phyloP scores from a whole-genome alignment of 2,113 vertebrate species.

The Abramis brama region DNA sequence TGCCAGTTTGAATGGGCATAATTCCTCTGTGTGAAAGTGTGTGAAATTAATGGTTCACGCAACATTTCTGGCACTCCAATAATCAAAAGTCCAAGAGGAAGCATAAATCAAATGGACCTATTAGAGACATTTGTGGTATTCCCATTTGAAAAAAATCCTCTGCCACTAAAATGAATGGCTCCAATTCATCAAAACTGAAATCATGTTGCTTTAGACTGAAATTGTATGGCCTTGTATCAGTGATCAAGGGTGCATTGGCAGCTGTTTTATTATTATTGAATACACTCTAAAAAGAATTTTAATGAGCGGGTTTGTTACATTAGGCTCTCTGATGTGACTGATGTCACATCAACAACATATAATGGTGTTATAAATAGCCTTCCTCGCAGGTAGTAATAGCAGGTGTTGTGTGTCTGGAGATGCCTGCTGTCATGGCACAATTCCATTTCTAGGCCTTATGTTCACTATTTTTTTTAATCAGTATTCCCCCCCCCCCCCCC shows the following conservation, averaged over 20 bases:
- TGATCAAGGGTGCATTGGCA: neutral
- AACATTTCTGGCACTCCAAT: neutral
- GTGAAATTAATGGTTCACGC: neutral
- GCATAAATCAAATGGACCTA: neutral
- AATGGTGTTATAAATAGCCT: neutral
- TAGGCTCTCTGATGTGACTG: neutral
- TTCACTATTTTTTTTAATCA: neutral
- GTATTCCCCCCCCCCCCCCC: no score
- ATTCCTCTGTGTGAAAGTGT: neutral
- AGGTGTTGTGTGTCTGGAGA: neutral
- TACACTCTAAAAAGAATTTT: neutral
- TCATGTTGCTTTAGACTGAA: neutral
- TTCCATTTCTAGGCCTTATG: neutral
- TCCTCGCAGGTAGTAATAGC: conserved; percentile 28
- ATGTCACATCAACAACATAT: conserved; percentile 8
- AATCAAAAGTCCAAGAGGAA: neutral
- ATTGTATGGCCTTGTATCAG: neutral
- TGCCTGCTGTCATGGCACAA: conserved; percentile 10
- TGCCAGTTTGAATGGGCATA: neutral
- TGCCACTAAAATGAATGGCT: neutral
- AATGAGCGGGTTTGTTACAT: conserved; percentile 1
- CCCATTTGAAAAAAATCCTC: neutral
- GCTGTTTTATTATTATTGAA: neutral
- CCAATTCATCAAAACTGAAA: neutral
- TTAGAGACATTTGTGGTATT: neutral